A percentile compares a stretch with the other conserved stretches of the same genome.
phyloP scores from a whole-genome alignment of 1,140 invertebrate species.

The Psix sp. region DNA sequence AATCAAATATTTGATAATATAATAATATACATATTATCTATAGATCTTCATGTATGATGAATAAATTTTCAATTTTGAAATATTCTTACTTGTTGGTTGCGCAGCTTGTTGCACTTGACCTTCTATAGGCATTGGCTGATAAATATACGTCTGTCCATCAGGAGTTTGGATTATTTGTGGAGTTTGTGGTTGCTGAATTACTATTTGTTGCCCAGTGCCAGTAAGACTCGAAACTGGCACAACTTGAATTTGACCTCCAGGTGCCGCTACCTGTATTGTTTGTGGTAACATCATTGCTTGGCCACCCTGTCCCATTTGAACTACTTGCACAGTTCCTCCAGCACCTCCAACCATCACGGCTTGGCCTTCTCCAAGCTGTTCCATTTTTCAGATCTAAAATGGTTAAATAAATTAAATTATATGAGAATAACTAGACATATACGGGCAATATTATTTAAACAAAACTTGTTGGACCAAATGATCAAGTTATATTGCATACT shows the following conservation, averaged over 20 bases:
- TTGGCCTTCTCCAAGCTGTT: slow-evolving; percentile 76
- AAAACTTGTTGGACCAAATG: too few species aligned
- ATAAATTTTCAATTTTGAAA: slow-evolving; percentile 1
- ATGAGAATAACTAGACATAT: too few species aligned
- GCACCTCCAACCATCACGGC: slow-evolving; percentile 74
- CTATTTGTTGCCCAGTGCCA: slow-evolving; percentile 77
- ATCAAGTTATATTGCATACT: too few species aligned
- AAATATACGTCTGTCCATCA: slow-evolving; percentile 95
- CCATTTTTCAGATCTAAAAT: slow-evolving; percentile 62
- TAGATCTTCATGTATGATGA: slow-evolving; percentile 10
- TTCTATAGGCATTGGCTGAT: slow-evolving; percentile 86
- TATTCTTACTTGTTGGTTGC: slow-evolving; percentile 79
- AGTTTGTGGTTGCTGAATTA: slow-evolving; percentile 81
- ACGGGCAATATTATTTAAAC: too few species aligned
- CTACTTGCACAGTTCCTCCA: slow-evolving; percentile 75
- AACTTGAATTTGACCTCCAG: slow-evolving; percentile 81
- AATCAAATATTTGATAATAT: too few species aligned
- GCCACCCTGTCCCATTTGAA: slow-evolving; percentile 76
- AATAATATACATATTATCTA: too few species aligned
- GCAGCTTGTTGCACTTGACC: slow-evolving; percentile 80
- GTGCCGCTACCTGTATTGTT: slow-evolving; percentile 81
- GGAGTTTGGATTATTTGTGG: slow-evolving; percentile 92
- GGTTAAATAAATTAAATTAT: too few species aligned
- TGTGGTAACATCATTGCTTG: slow-evolving; percentile 79
- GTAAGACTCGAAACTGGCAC: slow-evolving; percentile 80